phyloP scores from a whole-genome alignment of 2,888 invertebrate genomes.

The Lithophane socia region DNA sequence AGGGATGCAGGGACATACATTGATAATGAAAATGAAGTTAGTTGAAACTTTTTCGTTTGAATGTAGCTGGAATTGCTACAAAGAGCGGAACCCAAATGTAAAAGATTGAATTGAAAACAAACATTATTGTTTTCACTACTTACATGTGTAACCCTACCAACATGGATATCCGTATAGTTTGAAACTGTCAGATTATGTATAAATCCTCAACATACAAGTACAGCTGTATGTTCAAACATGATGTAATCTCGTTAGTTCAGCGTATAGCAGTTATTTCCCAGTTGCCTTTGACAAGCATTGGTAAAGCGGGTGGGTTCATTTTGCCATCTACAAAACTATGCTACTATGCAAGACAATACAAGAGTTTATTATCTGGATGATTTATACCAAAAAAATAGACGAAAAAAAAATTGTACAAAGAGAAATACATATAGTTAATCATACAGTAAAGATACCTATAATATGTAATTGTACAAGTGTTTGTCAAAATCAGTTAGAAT shows the following conservation, averaged over 20 bases:
- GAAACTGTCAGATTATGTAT: slow-evolving; percentile 29
- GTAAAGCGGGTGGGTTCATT: neutral
- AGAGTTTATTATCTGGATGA: neutral
- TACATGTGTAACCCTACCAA: neutral
- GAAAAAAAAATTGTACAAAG: no score
- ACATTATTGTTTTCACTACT: neutral
- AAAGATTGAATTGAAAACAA: neutral
- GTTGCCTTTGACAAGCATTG: slow-evolving; percentile 18
- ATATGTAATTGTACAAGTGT: no score
- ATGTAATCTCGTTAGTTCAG: slow-evolving; percentile 33
- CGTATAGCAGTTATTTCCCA: slow-evolving; percentile 29
- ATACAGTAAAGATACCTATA: no score
- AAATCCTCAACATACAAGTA: slow-evolving; percentile 18
- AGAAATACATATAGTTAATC: no score
- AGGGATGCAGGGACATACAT: neutral
- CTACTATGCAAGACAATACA: neutral
- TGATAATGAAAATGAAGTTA: neutral
- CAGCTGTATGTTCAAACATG: neutral
- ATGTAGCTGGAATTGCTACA: neutral
- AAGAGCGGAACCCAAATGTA: no score
- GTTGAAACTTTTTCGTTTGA: neutral
- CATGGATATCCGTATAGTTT: slow-evolving; percentile 12
- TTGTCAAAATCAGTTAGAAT: no score
- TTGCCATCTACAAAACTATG: neutral
- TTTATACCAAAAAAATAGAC: neutral